phyloP scores from a whole-genome alignment of 2,797 vertebrate genomes.

The Enteromius unitaeniatus region DNA sequence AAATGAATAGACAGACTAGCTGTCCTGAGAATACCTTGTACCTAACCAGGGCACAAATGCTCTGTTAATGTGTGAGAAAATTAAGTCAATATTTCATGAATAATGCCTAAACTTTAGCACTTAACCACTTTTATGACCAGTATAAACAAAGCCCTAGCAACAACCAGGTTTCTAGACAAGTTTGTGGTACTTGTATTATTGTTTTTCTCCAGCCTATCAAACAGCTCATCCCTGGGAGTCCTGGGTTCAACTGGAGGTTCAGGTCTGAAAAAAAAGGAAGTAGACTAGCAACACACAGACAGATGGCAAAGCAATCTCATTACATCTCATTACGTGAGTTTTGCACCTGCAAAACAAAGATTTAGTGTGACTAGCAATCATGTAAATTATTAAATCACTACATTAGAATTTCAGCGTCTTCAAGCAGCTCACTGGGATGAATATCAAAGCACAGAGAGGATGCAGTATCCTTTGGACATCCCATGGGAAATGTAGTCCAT shows the following conservation, averaged over 20 bases:
- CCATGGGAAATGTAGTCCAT: slow-evolving; percentile 21
- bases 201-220: background rate
- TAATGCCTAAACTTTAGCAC: background rate
- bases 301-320: background rate
- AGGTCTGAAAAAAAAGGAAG: background rate
- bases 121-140: background rate
- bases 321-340: too few species aligned
- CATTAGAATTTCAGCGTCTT: background rate
- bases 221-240: slow-evolving; percentile 24
- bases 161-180: background rate
- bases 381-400: background rate
- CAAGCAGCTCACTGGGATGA: background rate
- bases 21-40: background rate
- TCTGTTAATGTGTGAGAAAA: background rate
- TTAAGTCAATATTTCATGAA: slow-evolving; percentile 19
- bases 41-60: background rate
- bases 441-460: slow-evolving; percentile 12
- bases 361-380: background rate
- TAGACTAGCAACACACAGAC: background rate
- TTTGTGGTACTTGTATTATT: background rate
- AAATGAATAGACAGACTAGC: background rate
- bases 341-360: background rate
- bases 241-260: slow-evolving; percentile 39
- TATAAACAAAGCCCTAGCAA: background rate
- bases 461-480: slow-evolving; percentile 6